Conservation (phyloP, 2,113 vertebrate genomes). For the Copsychus sechellarum region DNA sequence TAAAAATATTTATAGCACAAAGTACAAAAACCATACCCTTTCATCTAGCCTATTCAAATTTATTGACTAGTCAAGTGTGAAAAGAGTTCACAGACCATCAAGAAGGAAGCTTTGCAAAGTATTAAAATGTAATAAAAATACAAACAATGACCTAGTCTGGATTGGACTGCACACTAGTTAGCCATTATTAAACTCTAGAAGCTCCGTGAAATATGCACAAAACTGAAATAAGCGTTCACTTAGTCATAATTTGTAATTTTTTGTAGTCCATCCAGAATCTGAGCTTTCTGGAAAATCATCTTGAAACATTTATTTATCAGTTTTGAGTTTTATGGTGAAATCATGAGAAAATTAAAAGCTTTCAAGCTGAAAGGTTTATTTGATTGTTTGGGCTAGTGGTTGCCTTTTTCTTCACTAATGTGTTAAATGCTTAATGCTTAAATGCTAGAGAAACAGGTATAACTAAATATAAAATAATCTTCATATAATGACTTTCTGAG, state of each 20-base stretch:
- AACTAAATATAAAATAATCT: neutral
- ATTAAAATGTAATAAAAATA: conserved; percentile 16
- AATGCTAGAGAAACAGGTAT: neutral
- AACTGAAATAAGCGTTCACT: neutral
- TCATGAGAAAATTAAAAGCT: neutral
- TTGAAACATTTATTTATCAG: neutral
- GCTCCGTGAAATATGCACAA: neutral
- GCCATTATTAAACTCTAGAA: neutral
- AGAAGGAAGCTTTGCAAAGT: neutral
- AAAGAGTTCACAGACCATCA: neutral
- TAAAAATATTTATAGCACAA: neutral
- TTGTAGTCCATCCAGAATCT: neutral
- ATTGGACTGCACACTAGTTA: neutral
- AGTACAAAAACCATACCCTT: neutral
- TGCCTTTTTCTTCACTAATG: neutral
- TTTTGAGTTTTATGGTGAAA: neutral
- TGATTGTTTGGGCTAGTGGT: neutral
- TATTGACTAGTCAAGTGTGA: neutral
- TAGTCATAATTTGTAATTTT: neutral
- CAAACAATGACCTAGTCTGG: neutral
- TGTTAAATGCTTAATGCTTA: neutral
- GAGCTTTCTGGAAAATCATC: neutral
- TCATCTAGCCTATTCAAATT: neutral
- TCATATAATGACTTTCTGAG: neutral
- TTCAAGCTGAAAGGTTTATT: neutral